phyloP scores from a whole-genome alignment of 2,113 vertebrate species.

The Gymnorhina tibicen region DNA sequence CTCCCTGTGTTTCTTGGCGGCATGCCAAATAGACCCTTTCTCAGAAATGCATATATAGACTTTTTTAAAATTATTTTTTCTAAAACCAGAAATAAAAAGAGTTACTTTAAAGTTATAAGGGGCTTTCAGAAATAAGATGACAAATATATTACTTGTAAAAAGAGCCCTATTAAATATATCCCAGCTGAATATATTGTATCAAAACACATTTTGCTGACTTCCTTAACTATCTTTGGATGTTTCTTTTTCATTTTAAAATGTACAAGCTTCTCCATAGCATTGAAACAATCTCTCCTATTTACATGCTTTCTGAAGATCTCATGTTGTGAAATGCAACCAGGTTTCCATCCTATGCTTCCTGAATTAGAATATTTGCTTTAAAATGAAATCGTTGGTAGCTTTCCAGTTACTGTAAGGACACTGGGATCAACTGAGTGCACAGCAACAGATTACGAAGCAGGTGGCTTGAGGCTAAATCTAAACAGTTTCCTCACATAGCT shows the following conservation, averaged over 20 bases:
- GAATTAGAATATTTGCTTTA: conserved; percentile 43
- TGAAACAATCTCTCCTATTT: neutral
- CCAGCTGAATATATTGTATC: neutral
- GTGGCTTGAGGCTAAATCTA: conserved; percentile 78
- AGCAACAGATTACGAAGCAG: conserved; percentile 76
- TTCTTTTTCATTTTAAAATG: neutral
- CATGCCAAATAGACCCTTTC: neutral
- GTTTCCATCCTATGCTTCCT: neutral
- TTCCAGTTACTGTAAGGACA: conserved; percentile 60
- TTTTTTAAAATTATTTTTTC: neutral
- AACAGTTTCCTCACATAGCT: conserved; percentile 76
- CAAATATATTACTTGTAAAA: neutral
- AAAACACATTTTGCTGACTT: neutral
- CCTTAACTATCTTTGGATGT: neutral
- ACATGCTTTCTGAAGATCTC: neutral
- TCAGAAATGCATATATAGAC: neutral
- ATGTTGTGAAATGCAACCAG: neutral
- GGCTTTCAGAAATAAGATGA: neutral
- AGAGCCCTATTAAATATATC: neutral
- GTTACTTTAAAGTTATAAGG: neutral
- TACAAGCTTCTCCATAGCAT: neutral
- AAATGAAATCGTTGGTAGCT: conserved; percentile 57
- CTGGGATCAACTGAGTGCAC: conserved; percentile 67
- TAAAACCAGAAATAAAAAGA: neutral
- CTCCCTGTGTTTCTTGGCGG: neutral